Conservation (phyloP, 2,797 vertebrate genomes). For the Thunnus albacares region DNA sequence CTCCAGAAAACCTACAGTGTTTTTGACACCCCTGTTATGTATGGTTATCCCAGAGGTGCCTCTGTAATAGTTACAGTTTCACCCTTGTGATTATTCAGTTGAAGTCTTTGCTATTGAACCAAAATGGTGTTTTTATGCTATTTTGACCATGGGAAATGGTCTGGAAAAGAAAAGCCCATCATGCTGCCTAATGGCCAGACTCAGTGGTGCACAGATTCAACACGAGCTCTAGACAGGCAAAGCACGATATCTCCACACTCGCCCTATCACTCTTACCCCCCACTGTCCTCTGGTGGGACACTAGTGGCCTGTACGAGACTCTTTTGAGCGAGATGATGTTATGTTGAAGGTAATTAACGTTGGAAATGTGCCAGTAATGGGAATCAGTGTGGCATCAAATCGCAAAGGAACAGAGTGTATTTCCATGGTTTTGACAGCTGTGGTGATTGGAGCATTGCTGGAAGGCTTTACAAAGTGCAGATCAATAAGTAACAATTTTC, state of each 20-base stretch:
- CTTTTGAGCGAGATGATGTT: conserved; percentile 71
- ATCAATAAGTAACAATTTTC: conserved; percentile 99
- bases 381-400: conserved; percentile 85
- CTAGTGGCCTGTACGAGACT: conserved; percentile 62
- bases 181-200: conserved; percentile 84
- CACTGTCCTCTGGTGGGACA: conserved; percentile 76
- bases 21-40: conserved; percentile 89
- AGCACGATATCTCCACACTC: conserved; percentile 61
- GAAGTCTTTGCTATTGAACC: conserved; percentile 89
- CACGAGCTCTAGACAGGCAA: conserved; percentile 73
- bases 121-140: conserved; percentile 88
- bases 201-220: conserved; percentile 82
- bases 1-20: conserved; percentile 87
- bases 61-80: conserved; percentile 90
- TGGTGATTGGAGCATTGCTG: conserved; percentile 95
- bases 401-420: conserved; percentile 85
- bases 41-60: conserved; percentile 89
- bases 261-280: conserved; percentile 69
- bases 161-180: conserved; percentile 88
- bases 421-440: conserved; percentile 93
- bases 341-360: conserved; percentile 87
- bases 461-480: conserved; percentile 94
- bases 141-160: conserved; percentile 87
- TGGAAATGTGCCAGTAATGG: conserved; percentile 83
- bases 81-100: conserved; percentile 91